Conservation (phyloP, 2,797 vertebrate species). For the Melanogrammus aeglefinus region DNA sequence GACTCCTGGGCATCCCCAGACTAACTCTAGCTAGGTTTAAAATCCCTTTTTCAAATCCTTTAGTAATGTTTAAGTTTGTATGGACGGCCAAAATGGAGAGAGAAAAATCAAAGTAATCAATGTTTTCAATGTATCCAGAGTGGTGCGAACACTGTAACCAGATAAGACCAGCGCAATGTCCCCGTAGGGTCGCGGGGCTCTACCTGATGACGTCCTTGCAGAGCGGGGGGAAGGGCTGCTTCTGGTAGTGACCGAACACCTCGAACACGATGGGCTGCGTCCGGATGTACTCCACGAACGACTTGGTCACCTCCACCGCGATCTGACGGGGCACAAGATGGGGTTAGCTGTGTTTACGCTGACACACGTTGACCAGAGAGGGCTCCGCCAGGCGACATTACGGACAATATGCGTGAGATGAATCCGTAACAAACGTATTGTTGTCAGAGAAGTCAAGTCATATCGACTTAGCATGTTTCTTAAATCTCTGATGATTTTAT, state of each 20-base stretch:
- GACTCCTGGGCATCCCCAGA: too few relatives aligned
- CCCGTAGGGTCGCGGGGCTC: not conserved
- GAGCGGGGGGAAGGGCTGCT: conserved; percentile 83
- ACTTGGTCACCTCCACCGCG: conserved; percentile 94
- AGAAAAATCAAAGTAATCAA: not conserved
- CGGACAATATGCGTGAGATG: too few relatives aligned
- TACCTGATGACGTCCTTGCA: conserved; percentile 93
- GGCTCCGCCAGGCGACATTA: too few relatives aligned
- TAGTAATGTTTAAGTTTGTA: too few relatives aligned
- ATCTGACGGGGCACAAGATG: conserved; percentile 73
- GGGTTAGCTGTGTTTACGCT: not conserved
- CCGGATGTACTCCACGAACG: conserved; percentile 94
- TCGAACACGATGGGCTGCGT: conserved; percentile 97
- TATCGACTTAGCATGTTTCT: too few relatives aligned
- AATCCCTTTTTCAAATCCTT: too few relatives aligned
- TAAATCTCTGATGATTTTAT: too few relatives aligned
- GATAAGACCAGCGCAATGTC: too few relatives aligned
- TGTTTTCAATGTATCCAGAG: not conserved
- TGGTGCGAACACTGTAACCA: too few relatives aligned
- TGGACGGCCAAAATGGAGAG: not conserved
- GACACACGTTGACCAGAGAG: not conserved
- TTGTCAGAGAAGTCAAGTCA: too few relatives aligned
- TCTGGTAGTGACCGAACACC: conserved; percentile 97
- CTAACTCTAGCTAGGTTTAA: too few relatives aligned
- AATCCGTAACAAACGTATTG: too few relatives aligned